A percentile compares a stretch with the other conserved stretches of the same genome.
Conservation (phyloP, 2,113 vertebrate species). For the Hylia prasina region DNA sequence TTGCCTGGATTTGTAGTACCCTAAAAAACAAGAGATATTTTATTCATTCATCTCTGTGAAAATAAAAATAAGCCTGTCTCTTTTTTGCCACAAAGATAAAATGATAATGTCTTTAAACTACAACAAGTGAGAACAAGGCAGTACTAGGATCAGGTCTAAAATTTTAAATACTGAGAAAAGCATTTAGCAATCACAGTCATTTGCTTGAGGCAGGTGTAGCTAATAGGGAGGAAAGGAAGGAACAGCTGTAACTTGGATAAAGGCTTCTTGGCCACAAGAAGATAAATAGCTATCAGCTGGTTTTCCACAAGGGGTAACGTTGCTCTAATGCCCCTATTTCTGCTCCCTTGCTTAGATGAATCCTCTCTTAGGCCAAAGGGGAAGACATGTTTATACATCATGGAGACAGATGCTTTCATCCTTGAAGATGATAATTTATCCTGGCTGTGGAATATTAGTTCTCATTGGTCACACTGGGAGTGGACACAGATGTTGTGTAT, state of each 20-base stretch:
- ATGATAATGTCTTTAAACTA: not conserved
- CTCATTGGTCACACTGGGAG: conserved; percentile 69
- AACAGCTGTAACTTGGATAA: conserved; percentile 77
- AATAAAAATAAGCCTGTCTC: not conserved
- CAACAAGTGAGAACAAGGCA: not conserved
- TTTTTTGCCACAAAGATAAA: not conserved
- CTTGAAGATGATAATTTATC: conserved; percentile 68
- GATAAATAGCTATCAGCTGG: conserved; percentile 87
- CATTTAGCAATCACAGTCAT: conserved; percentile 46
- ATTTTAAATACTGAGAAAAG: conserved; percentile 27
- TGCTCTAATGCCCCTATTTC: conserved; percentile 60
- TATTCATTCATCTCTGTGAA: not conserved
- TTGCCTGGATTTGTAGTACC: not conserved
- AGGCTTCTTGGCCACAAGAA: conserved; percentile 73
- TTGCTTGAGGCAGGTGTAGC: conserved; percentile 64
- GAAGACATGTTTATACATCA: conserved; percentile 70
- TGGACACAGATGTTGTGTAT: conserved; percentile 71
- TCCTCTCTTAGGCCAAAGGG: conserved; percentile 61
- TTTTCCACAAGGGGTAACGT: conserved; percentile 70
- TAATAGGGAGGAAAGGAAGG: conserved; percentile 67
- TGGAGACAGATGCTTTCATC: conserved; percentile 66
- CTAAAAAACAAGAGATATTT: not conserved
- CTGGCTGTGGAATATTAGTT: conserved; percentile 53
- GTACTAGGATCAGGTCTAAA: not conserved
- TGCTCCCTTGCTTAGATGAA: conserved; percentile 44